Base-by-base conservation (phyloP, 2,113 vertebrate genomes). In the Brachypodius melanocephalos region DNA sequence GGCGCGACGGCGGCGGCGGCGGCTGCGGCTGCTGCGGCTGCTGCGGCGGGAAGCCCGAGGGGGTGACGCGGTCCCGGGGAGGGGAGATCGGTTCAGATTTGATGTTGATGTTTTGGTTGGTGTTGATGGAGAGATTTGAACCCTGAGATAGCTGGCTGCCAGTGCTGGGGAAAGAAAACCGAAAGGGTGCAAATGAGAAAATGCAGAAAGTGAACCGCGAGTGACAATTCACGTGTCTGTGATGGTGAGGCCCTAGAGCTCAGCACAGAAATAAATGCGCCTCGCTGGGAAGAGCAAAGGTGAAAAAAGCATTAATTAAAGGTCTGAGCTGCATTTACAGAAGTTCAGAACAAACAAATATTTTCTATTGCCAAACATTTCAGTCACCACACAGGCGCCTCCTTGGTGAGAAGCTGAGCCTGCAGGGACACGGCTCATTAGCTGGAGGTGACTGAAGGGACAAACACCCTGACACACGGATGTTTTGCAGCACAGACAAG, bases 31-130 rank as follows among this genome's bases (percentile, higher is more conserved):
- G 98, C 65, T 97, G 98, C 29, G 96, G 98, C 17, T 97, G 97
- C 87, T 98, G 98, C 26, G 88, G 98, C 21, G 98, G 97, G 96
- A 99, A 99, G 92, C 98, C 98, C 6, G 99, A 99, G 1, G 99
- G 98, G 74, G 99, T 98, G 92, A 99, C 97, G 4, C 99, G 98
- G 97, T 99, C 99, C 88, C 99, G 98, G 38, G 99, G 99, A 61
- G 99, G 99, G 16, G 99, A 99, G 80, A 99, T 99, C 21, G 99
- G 99, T 98, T 99, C 99, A 1, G 99, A 99, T 91, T 99, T 99
- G 94, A 99, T 99, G 98, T 98, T 99, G 97, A 99, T 97, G 97
- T 98, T 99, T 95, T 99, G 99, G 98, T 98, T 99, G 98, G 98
- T 99, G 93, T 98, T 99, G 96, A 99, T 98, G 94, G 99, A 99